These are phyloP conservation scores for Florisuga fusca DNA, from an alignment of 2,797 vertebrate genomes.

Conservation along the genomic window DNA sequence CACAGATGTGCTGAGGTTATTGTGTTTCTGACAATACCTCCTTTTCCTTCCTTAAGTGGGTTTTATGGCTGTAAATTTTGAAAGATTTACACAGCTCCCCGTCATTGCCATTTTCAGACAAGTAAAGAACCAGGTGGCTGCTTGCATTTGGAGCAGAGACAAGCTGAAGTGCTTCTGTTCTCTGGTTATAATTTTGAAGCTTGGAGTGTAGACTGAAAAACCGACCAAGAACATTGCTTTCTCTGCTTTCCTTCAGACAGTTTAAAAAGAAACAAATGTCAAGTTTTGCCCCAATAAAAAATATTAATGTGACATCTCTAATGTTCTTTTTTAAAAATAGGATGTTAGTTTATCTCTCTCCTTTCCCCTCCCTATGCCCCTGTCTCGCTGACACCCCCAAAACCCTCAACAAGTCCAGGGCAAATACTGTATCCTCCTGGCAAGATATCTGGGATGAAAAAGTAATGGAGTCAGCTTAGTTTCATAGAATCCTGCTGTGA, in stretches of 20 bases:
- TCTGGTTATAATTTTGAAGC: neutral
- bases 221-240: neutral
- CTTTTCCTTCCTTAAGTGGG: neutral
- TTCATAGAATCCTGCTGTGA: neutral
- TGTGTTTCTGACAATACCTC: neutral
- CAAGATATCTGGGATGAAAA: neutral
- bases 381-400: neutral
- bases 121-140: constrained; percentile 15
- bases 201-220: neutral
- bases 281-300: neutral
- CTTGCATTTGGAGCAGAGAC: neutral
- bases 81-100: neutral
- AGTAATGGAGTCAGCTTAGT: neutral
- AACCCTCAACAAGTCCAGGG: neutral
- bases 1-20: neutral
- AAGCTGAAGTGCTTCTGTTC: constrained; percentile 13
- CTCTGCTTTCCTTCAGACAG: neutral
- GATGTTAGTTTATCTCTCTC: neutral
- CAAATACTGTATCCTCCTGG: neutral
- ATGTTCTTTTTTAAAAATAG: neutral
- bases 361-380: neutral
- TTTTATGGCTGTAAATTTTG: neutral
- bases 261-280: neutral
- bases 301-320: neutral
- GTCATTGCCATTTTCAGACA: neutral